phyloP scores from a whole-genome alignment of 2,113 vertebrate species.

The Noctilio leporinus region DNA sequence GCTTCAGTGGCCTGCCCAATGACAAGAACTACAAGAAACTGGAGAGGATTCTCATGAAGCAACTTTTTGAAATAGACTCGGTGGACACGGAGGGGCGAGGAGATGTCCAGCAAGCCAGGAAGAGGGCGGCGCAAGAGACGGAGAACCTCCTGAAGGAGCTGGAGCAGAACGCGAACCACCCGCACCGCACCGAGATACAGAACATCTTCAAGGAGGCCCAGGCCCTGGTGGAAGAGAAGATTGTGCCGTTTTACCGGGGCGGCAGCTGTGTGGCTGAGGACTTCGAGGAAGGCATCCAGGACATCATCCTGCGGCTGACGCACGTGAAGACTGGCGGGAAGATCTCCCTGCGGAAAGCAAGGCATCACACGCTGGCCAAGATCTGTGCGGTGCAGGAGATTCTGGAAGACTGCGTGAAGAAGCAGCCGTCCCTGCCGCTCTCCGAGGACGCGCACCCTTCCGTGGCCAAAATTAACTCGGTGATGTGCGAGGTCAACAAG shows the following conservation, averaged over 20 bases:
- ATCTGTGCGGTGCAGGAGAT: constrained; percentile 94
- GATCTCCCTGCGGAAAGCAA: constrained; percentile 89
- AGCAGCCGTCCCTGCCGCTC: constrained; percentile 90
- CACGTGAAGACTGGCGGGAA: constrained; percentile 95
- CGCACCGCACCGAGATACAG: constrained; percentile 88
- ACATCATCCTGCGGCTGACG: constrained; percentile 89
- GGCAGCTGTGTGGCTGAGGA: constrained; percentile 83
- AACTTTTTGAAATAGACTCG: constrained; percentile 94
- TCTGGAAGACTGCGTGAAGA: constrained; percentile 85
- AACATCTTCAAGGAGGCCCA: constrained; percentile 88
- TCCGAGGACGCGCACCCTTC: constrained; percentile 89
- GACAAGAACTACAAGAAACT: constrained; percentile 92
- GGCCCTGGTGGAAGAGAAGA: constrained; percentile 84
- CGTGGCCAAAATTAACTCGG: constrained; percentile 90
- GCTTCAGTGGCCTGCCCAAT: constrained; percentile 90
- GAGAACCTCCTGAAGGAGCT: constrained; percentile 92
- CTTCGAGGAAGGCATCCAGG: constrained; percentile 92
- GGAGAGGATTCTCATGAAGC: constrained; percentile 88
- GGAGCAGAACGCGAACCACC: constrained; percentile 94
- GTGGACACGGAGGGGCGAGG: constrained; percentile 92
- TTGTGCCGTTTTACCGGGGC: constrained; percentile 85
- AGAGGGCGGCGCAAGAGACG: constrained; percentile 89
- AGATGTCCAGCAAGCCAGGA: constrained; percentile 90
- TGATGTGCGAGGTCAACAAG: constrained; percentile 94
- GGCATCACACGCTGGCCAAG: constrained; percentile 91